Percentiles rank a stretch among this genome's conserved stretches.
Conservation (phyloP, 2,113 vertebrate genomes). For the Ivindomyrus marchei region DNA sequence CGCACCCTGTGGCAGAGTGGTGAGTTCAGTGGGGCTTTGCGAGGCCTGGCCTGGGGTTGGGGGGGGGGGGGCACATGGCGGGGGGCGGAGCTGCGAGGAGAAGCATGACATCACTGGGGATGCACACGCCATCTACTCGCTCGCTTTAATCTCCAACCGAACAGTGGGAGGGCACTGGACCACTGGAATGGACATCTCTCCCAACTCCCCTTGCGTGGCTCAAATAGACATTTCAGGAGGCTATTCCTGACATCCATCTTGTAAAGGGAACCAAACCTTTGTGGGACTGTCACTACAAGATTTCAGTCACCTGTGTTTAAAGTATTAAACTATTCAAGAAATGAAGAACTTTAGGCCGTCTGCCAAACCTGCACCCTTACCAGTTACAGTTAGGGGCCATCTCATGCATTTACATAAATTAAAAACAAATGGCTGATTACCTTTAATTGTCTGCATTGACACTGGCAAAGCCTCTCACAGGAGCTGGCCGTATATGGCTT, state of each 20-base stretch:
- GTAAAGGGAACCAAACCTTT: conserved; percentile 7
- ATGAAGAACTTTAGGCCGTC: background rate
- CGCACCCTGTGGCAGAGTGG: background rate
- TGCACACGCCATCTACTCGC: conserved; percentile 37
- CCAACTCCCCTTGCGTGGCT: background rate
- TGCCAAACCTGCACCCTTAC: background rate
- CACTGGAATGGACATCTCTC: conserved; percentile 20
- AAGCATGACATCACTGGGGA: conserved; percentile 45
- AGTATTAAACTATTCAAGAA: background rate
- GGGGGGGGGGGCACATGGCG: conserved; percentile 27
- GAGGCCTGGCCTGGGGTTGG: conserved; percentile 34
- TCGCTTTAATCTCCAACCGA: conserved; percentile 11
- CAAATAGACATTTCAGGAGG: background rate
- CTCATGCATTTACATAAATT: background rate
- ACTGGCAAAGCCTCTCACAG: background rate
- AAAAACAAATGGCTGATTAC: background rate
- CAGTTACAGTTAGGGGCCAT: background rate
- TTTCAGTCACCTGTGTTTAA: background rate
- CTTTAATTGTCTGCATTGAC: background rate
- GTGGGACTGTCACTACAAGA: background rate
- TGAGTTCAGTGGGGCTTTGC: background rate
- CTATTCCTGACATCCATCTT: background rate
- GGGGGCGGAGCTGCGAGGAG: conserved; percentile 52
- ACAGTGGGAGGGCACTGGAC: conserved; percentile 15
- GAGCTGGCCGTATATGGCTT: background rate